Evolutionary conservation across 2,888 invertebrate species (phyloP).

Genomic region (Ormyrus nitidulus): DNA sequence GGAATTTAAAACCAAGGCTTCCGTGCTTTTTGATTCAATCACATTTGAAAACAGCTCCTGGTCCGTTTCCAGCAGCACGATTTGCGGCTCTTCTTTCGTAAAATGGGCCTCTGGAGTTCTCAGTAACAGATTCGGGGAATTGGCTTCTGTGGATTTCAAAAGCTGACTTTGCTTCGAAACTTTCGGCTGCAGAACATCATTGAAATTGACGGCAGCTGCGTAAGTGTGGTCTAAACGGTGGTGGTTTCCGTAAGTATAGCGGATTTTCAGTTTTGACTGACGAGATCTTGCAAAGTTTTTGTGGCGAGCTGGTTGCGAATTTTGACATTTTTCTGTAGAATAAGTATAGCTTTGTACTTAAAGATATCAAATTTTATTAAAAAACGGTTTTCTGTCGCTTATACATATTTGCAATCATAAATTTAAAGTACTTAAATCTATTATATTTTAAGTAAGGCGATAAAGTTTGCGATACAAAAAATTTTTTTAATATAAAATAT

Average conservation of each 20-base stretch:
- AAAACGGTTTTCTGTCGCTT: not conserved
- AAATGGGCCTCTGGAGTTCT: not conserved
- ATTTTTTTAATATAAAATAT: too few species aligned
- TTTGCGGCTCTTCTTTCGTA: not conserved
- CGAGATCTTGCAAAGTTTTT: conserved; percentile 27
- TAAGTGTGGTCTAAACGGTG: conserved; percentile 55
- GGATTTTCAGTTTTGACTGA: conserved; percentile 24
- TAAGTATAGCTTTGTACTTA: not conserved
- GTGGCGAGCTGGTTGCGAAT: not conserved
- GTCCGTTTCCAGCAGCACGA: not conserved
- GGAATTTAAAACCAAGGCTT: not conserved
- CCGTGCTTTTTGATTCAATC: not conserved
- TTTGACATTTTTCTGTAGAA: conserved; percentile 36
- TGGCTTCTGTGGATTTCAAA: not conserved
- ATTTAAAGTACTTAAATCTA: not conserved
- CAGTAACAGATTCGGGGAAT: not conserved
- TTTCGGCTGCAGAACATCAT: not conserved
- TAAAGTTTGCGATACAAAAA: not conserved
- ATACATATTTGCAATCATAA: not conserved
- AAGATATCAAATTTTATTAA: too few species aligned
- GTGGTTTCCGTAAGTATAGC: conserved; percentile 39
- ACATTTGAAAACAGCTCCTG: not conserved
- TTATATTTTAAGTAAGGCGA: not conserved
- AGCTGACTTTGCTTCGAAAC: too few species aligned
- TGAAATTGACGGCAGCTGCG: conserved; percentile 44